Percentiles rank a stretch among this genome's conserved stretches.
phyloP scores from a whole-genome alignment of 2,888 invertebrate species.

The Euplagia quadripunctaria region DNA sequence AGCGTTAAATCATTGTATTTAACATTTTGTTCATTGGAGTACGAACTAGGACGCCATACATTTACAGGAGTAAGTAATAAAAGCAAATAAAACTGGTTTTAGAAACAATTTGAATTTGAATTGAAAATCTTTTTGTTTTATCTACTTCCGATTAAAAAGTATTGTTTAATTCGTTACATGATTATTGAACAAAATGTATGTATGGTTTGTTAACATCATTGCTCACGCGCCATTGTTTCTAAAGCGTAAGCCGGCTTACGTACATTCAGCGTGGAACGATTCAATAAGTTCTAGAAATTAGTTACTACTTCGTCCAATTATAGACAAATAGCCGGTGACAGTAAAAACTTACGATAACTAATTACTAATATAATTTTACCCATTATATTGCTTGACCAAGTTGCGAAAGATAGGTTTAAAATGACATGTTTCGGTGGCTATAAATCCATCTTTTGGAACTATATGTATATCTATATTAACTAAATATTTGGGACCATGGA shows the following conservation, averaged over 20 bases:
- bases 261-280: neutral
- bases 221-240: slow-evolving; percentile 2
- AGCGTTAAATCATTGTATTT: neutral
- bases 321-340: neutral
- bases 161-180: neutral
- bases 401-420: neutral
- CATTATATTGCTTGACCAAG: neutral
- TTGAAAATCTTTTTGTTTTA: neutral
- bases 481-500: no score
- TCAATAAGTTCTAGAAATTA: slow-evolving; percentile 13
- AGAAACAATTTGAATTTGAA: no score
- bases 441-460: no score
- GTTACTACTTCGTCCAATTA: slow-evolving; percentile 2
- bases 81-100: neutral
- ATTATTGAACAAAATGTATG: neutral
- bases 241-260: neutral
- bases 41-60: neutral
- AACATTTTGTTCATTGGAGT: no score
- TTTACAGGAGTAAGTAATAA: neutral
- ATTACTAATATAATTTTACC: slow-evolving; percentile 5
- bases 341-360: neutral
- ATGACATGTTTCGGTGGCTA: no score
- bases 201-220: slow-evolving; percentile 1
- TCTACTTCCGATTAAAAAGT: neutral
- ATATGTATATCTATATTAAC: no score